Evolutionary conservation across 1,140 invertebrate species (phyloP).

Genomic region (Pollicipes pollicipes): DNA sequence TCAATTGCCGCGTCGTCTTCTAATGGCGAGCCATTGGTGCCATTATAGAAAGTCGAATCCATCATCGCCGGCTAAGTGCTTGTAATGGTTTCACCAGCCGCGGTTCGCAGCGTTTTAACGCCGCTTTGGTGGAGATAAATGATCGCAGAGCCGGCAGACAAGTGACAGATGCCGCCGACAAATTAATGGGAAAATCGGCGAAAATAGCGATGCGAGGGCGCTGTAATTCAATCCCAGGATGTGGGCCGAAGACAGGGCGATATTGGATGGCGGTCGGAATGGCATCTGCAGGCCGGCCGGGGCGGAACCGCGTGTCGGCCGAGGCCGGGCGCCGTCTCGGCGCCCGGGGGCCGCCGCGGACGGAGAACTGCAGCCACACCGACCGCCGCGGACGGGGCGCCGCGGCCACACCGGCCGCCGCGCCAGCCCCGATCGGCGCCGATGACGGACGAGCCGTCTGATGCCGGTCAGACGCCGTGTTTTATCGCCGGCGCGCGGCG

Average conservation of each 20-base stretch:
- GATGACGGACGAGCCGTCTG: not conserved
- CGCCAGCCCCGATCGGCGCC: too few relatives aligned
- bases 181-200: not conserved
- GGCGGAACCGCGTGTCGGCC: too few relatives aligned
- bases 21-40: not conserved
- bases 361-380: too few relatives aligned
- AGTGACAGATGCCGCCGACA: not conserved
- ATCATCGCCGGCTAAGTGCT: constrained; percentile 1
- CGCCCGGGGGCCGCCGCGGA: too few relatives aligned
- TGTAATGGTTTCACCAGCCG: not conserved
- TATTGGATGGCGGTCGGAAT: not conserved
- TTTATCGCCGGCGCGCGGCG: too few relatives aligned
- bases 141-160: not conserved
- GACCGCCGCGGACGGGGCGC: too few relatives aligned
- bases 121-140: not conserved
- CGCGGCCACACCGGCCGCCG: too few relatives aligned
- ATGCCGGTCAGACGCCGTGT: too few relatives aligned
- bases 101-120: not conserved
- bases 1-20: not conserved
- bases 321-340: too few relatives aligned
- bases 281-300: not conserved
- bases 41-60: not conserved
- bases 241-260: too few relatives aligned
- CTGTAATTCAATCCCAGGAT: not conserved
- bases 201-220: not conserved